These are phyloP conservation scores for Conops quadrifasciatus DNA, from an alignment of 2,888 invertebrate species.

Conservation along the genomic window DNA sequence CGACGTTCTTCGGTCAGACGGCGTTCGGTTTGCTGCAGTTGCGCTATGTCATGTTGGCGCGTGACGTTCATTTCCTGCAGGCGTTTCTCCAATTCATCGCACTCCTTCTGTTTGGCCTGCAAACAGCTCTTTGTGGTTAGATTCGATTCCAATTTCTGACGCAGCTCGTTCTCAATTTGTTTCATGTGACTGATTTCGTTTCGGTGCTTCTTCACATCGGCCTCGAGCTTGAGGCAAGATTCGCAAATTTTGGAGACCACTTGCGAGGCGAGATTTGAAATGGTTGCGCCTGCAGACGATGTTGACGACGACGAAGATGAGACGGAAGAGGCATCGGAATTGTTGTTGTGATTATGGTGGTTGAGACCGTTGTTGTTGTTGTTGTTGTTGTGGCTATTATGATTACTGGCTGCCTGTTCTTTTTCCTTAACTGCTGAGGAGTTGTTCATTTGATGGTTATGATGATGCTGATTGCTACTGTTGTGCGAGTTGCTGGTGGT, in stretches of 20 bases:
- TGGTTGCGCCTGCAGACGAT: slow-evolving; percentile 54
- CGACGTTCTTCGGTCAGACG: slow-evolving; percentile 84
- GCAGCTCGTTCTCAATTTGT: slow-evolving; percentile 64
- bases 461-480: slow-evolving; percentile 42
- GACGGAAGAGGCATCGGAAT: slow-evolving; percentile 44
- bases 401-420: slow-evolving; percentile 37
- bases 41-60: slow-evolving; percentile 81
- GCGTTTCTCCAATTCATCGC: slow-evolving; percentile 86
- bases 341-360: slow-evolving; percentile 37
- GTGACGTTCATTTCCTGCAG: slow-evolving; percentile 77
- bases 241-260: slow-evolving; percentile 65
- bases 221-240: slow-evolving; percentile 63
- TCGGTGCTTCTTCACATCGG: slow-evolving; percentile 64
- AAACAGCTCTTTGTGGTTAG: slow-evolving; percentile 80
- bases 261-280: slow-evolving; percentile 63
- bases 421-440: slow-evolving; percentile 4
- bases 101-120: slow-evolving; percentile 76
- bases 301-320: slow-evolving; percentile 49
- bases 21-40: slow-evolving; percentile 79
- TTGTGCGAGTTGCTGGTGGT: slow-evolving; percentile 43
- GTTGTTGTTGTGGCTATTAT: slow-evolving; percentile 44
- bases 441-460: slow-evolving; percentile 41
- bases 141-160: slow-evolving; percentile 68
- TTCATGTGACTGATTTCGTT: slow-evolving; percentile 64
- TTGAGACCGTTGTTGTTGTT: slow-evolving; percentile 35